Base-by-base conservation (phyloP, 2,797 vertebrate species). In the Fistularia commersonii region DNA sequence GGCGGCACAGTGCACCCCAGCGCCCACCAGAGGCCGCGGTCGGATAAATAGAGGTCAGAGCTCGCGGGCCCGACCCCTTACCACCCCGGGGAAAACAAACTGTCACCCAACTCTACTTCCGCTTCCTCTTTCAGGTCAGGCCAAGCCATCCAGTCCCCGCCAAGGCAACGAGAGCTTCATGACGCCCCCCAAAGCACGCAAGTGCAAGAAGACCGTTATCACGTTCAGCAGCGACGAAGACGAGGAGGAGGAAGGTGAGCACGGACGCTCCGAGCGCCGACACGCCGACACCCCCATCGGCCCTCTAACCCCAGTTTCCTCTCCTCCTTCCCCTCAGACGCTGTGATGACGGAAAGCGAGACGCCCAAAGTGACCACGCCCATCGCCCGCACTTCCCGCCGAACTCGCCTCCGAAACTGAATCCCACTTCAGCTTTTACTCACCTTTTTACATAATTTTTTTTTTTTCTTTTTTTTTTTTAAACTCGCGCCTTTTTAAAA, bases 361-460 rank as follows among this genome's bases (percentile, higher is more conserved):
- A 96, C 93, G 0, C 95, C 96, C 14, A 95, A 92, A 88, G 94
- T 93, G 80, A 94, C 90, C 0, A 97, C 95, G 0, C 95, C 96
- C 55, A 96, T 99, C 57, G 82, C 85, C 57, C 92, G 95, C 54
- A 78, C 92, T 0, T 91, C 93, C 7, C 72, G 91, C n/a, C 83
- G 85, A 31, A 53, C 90, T 64, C 88, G 90, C 6, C 89, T 91
- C 80, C 77, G 86, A 61, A 89, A 91, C 76, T 92, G 66, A 89
- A 41, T 41, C 6, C 9, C 31, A 23, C 32, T 1, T 45, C 5
- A 43, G 11, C 9, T 66, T 3, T 33, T 33, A n/a, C n/a, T 54
- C 11, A 51, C 1, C 2, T 51, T 13, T 51, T 42, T 32, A 11
- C n/a, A n/a, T n/a, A 11, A 41, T 48, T 13, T 13, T 5, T 3